These are phyloP conservation scores for Cavia aperea DNA, from an alignment of 2,113 vertebrate genomes.

Conservation along the genomic window DNA sequence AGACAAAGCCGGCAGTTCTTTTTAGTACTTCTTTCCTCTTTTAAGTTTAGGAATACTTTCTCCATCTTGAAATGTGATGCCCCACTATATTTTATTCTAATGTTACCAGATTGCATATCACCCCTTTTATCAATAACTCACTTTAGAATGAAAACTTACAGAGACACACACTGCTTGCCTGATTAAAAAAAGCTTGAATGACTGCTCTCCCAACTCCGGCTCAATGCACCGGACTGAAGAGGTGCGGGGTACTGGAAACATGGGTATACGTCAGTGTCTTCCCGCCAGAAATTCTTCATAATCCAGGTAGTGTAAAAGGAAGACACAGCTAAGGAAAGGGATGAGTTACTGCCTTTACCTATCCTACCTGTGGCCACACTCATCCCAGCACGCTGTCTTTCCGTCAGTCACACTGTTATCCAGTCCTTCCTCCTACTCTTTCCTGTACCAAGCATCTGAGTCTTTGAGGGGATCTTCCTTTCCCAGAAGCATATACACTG, in stretches of 20 bases:
- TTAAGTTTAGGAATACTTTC: slow-evolving; percentile 14
- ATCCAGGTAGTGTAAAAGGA: neutral
- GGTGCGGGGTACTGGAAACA: neutral
- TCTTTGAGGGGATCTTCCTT: neutral
- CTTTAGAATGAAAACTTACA: slow-evolving; percentile 10
- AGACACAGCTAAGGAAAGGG: neutral
- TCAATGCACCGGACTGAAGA: neutral
- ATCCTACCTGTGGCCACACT: neutral
- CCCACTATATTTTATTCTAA: slow-evolving; percentile 13
- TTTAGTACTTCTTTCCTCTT: slow-evolving; percentile 11
- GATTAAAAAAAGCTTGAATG: neutral
- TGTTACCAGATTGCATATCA: neutral
- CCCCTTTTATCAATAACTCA: neutral
- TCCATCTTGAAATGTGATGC: neutral
- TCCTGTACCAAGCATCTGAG: neutral
- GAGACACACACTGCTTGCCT: neutral
- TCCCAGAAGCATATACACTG: slow-evolving; percentile 19
- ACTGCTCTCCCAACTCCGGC: neutral
- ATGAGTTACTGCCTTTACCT: neutral
- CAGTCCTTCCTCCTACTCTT: neutral
- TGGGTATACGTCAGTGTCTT: neutral
- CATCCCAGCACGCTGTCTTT: neutral
- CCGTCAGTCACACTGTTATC: neutral
- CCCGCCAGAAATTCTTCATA: neutral
- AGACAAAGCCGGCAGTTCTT: neutral